Conservation (phyloP, 2,888 invertebrate species). For the Acanthacorydalis orientalis region DNA sequence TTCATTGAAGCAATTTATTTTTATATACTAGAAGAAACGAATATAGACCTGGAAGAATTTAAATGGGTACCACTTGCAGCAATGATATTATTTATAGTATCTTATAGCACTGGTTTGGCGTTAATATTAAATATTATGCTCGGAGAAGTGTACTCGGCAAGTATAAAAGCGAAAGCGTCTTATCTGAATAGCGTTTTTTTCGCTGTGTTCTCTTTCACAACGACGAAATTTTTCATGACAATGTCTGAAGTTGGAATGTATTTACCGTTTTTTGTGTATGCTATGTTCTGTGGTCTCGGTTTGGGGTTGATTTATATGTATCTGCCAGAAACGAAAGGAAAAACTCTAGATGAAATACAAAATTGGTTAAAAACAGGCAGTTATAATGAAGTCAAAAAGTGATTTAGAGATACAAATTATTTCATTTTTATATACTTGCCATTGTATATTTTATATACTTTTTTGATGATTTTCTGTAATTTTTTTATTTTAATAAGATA, state of each 20-base stretch:
- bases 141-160: constrained; percentile 1
- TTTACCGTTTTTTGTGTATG: constrained; percentile 18
- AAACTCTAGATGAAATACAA: constrained; percentile 21
- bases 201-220: constrained; percentile 2
- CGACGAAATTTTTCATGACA: constrained; percentile 17
- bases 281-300: constrained; percentile 11
- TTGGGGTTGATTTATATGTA: constrained; percentile 14
- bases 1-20: background rate
- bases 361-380: constrained; percentile 13
- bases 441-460: too few species aligned
- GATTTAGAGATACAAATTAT: too few species aligned
- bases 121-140: background rate
- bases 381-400: too few species aligned
- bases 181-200: background rate
- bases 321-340: constrained; percentile 21
- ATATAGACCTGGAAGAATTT: background rate
- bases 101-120: background rate
- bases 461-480: too few species aligned
- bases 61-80: background rate
- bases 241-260: constrained; percentile 17
- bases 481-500: too few species aligned
- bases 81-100: background rate
- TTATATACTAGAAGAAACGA: background rate
- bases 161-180: background rate
- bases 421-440: too few species aligned